phyloP scores from a whole-genome alignment of 2,113 vertebrate genomes.

The Ptilorrhoa leucosticta region DNA sequence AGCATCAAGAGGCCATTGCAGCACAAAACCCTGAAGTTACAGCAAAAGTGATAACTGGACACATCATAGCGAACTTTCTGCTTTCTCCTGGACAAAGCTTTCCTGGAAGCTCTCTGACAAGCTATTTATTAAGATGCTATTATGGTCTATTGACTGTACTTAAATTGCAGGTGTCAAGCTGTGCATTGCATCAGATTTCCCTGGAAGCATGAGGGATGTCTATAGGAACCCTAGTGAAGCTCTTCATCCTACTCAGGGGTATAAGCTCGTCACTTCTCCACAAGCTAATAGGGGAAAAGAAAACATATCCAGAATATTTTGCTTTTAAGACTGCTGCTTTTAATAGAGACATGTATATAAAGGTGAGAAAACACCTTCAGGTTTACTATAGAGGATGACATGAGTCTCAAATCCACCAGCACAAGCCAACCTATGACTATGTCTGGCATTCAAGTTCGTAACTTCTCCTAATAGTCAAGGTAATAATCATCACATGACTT shows the following conservation, averaged over 20 bases:
- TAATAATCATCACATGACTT: background rate
- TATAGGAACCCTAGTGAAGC: background rate
- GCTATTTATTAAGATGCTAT: conserved; percentile 4
- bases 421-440: background rate
- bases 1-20: background rate
- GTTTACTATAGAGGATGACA: background rate
- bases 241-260: background rate
- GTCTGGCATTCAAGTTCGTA: background rate
- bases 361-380: background rate
- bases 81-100: background rate
- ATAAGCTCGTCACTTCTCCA: background rate
- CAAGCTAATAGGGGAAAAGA: background rate
- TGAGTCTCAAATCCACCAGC: background rate
- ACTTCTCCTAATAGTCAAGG: background rate
- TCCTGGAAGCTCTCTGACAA: background rate
- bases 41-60: background rate
- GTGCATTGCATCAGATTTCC: conserved; percentile 6
- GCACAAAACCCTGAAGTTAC: background rate
- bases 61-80: background rate
- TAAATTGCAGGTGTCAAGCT: conserved; percentile 30
- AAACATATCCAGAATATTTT: background rate
- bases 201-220: background rate
- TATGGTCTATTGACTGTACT: background rate
- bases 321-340: background rate
- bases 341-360: background rate